Evolutionary conservation across 2,113 vertebrate genomes (phyloP).

Genomic region (Alethe castanea): DNA sequence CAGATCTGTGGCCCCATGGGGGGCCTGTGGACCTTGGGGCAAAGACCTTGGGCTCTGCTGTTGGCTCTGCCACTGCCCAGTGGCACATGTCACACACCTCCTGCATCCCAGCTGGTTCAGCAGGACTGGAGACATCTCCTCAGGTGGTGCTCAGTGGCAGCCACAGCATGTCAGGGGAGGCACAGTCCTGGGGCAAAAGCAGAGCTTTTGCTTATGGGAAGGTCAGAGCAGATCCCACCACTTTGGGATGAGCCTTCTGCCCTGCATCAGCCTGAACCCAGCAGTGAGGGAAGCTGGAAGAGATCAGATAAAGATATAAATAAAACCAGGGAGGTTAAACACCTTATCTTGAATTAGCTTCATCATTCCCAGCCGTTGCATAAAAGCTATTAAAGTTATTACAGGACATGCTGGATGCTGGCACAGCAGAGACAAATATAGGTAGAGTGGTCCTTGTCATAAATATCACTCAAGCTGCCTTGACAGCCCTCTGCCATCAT

Average conservation of each 20-base stretch:
- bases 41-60: background rate
- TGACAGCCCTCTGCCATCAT: background rate
- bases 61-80: background rate
- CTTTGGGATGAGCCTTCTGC: background rate
- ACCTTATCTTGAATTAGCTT: background rate
- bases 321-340: background rate
- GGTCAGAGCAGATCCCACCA: background rate
- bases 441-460: background rate
- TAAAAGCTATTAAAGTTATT: conserved; percentile 17
- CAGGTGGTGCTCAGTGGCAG: background rate
- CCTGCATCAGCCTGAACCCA: background rate
- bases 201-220: background rate
- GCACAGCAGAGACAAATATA: background rate
- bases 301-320: background rate
- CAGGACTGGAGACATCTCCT: background rate
- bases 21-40: background rate
- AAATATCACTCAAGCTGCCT: background rate
- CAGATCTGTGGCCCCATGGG: fast-evolving
- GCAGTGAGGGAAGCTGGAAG: background rate
- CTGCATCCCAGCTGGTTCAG: background rate
- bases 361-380: background rate
- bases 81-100: fast-evolving
- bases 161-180: background rate
- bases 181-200: background rate
- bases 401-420: background rate